Percentiles rank a stretch among this genome's conserved stretches.
These are phyloP conservation scores for Tipula unca DNA, from an alignment of 2,888 invertebrate species.

Conservation along the genomic window DNA sequence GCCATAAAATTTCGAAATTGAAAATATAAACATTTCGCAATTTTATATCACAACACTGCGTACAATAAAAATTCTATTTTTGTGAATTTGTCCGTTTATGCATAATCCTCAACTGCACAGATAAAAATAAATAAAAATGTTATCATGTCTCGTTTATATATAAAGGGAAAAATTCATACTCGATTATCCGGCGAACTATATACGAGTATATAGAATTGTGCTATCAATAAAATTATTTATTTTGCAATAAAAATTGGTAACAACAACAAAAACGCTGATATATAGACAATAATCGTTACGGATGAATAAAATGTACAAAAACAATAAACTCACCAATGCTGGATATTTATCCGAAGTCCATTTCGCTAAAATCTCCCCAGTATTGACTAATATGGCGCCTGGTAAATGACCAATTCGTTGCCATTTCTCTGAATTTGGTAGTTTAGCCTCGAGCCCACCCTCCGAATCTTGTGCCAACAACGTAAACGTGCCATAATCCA, in stretches of 20 bases:
- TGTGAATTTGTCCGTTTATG: background rate
- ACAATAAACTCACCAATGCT: conserved; percentile 48
- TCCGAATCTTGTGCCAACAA: conserved; percentile 65
- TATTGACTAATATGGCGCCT: conserved; percentile 65
- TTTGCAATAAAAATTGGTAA: background rate
- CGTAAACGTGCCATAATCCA: conserved; percentile 69
- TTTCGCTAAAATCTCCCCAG: conserved; percentile 62
- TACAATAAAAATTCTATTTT: background rate
- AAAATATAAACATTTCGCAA: background rate
- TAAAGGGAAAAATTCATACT: background rate
- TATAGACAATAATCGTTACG: background rate
- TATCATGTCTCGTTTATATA: background rate
- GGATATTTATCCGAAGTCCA: conserved; percentile 65
- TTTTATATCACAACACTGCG: background rate
- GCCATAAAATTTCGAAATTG: background rate
- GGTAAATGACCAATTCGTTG: conserved; percentile 65
- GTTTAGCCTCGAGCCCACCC: conserved; percentile 55
- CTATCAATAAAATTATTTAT: background rate
- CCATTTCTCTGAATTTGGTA: conserved; percentile 59
- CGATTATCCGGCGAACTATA: background rate
- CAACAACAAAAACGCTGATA: background rate
- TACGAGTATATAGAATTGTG: background rate
- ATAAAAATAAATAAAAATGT: background rate
- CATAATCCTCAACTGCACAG: background rate
- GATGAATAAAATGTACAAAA: background rate